Percentiles rank a stretch among this genome's conserved stretches.
Conservation (phyloP, 2,797 vertebrate genomes). For the Poecilia gillii region DNA sequence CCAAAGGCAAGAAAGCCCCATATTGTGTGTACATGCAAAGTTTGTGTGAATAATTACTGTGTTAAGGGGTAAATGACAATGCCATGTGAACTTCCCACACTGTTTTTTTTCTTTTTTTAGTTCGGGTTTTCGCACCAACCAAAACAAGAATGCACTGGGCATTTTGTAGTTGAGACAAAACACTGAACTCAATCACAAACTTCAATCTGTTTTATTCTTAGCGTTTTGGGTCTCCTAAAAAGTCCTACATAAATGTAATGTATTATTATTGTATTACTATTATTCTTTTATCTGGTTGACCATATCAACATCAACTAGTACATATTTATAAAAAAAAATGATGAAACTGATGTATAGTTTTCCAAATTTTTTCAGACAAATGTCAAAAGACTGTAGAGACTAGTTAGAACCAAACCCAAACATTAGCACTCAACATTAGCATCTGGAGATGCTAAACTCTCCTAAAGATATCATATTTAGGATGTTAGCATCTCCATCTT, state of each 20-base stretch:
- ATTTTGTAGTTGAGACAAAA: conserved; percentile 76
- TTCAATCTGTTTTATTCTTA: neutral
- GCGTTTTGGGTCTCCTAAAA: no score
- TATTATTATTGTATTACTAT: no score
- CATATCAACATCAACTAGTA: neutral
- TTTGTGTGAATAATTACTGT: conserved; percentile 76
- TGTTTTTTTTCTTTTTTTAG: conserved; percentile 73
- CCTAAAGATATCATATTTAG: no score
- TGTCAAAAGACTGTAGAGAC: neutral
- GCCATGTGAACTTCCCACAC: conserved; percentile 81
- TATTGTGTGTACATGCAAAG: conserved; percentile 73
- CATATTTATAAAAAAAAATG: neutral
- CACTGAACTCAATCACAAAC: conserved; percentile 25
- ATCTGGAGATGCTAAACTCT: no score
- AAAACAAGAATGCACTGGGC: conserved; percentile 78
- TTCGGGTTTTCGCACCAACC: conserved; percentile 68
- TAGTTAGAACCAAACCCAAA: neutral
- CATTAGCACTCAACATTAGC: no score
- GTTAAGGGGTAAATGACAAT: conserved; percentile 78
- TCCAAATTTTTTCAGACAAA: neutral
- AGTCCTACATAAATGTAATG: no score
- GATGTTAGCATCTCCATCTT: no score
- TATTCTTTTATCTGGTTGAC: neutral
- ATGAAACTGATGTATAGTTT: neutral
- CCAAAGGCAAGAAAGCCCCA: conserved; percentile 66